Evolutionary conservation across 2,888 invertebrate genomes (phyloP).

Genomic region (Zonitis immaculata): DNA sequence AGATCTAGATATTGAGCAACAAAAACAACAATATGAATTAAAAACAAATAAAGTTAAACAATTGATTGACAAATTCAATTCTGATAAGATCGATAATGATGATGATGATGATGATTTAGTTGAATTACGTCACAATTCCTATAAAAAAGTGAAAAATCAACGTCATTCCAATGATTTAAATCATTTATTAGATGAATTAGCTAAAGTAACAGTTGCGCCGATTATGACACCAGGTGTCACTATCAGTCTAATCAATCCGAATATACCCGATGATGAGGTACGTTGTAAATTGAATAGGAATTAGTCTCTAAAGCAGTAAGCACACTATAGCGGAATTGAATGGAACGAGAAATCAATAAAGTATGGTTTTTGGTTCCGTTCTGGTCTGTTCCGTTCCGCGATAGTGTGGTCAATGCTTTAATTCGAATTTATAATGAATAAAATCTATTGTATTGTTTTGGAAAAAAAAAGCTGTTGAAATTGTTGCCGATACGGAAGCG

Average conservation of each 20-base stretch:
- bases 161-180: constrained; percentile 43
- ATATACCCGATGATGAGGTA: constrained; percentile 41
- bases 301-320: too few relatives aligned
- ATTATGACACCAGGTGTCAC: constrained; percentile 44
- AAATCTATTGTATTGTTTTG: too few relatives aligned
- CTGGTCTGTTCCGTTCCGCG: too few relatives aligned
- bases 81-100: neutral
- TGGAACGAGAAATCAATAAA: too few relatives aligned
- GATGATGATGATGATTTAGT: constrained; percentile 27
- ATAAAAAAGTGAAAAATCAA: constrained; percentile 3
- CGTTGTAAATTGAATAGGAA: too few relatives aligned
- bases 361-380: too few relatives aligned
- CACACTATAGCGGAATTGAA: too few relatives aligned
- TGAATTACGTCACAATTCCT: constrained; percentile 19
- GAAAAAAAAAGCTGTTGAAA: constrained; percentile 42
- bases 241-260: constrained; percentile 39
- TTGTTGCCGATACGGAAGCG: constrained; percentile 37
- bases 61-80: constrained; percentile 42
- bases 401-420: too few relatives aligned
- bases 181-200: constrained; percentile 41
- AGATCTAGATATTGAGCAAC: constrained; percentile 38
- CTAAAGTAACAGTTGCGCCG: constrained; percentile 46
- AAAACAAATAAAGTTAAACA: constrained; percentile 34
- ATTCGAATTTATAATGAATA: too few relatives aligned
- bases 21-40: constrained; percentile 27